These are phyloP conservation scores for Spatulosminthurus flaviceps DNA, from an alignment of 2,888 invertebrate genomes.

Conservation along the genomic window DNA sequence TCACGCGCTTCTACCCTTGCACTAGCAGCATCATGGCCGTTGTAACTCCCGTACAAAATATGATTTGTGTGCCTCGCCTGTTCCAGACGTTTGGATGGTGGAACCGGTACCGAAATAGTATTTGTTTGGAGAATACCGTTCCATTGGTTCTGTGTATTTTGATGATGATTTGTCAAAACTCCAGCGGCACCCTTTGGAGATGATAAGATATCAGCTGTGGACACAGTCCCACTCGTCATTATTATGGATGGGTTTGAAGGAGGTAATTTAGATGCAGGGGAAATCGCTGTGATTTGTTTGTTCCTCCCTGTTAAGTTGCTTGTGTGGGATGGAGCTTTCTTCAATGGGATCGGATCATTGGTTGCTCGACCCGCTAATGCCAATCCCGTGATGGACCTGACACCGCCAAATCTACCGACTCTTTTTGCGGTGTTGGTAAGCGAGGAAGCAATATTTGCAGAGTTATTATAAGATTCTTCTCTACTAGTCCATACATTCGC, in stretches of 20 bases:
- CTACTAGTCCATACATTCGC: background rate
- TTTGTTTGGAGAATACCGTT: conserved; percentile 15
- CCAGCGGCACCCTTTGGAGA: background rate
- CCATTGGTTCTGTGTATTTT: background rate
- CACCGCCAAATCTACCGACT: background rate
- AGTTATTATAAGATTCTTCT: background rate
- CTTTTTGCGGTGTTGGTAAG: background rate
- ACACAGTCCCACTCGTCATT: background rate
- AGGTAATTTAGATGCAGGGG: background rate
- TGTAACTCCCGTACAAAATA: conserved; percentile 28
- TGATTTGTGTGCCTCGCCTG: conserved; percentile 28
- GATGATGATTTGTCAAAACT: background rate
- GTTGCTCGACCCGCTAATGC: background rate
- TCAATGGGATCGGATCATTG: background rate
- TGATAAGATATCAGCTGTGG: background rate
- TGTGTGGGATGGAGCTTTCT: background rate
- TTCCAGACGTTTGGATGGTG: conserved; percentile 36
- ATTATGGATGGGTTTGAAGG: conserved; percentile 19
- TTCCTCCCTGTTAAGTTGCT: background rate
- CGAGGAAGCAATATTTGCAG: background rate
- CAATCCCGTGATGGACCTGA: conserved; percentile 29
- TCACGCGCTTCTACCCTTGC: background rate
- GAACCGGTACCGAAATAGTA: conserved; percentile 26
- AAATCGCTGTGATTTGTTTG: background rate
- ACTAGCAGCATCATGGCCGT: background rate